Conservation (phyloP, 2,888 invertebrate genomes). For the Drosophila mercatorum region DNA sequence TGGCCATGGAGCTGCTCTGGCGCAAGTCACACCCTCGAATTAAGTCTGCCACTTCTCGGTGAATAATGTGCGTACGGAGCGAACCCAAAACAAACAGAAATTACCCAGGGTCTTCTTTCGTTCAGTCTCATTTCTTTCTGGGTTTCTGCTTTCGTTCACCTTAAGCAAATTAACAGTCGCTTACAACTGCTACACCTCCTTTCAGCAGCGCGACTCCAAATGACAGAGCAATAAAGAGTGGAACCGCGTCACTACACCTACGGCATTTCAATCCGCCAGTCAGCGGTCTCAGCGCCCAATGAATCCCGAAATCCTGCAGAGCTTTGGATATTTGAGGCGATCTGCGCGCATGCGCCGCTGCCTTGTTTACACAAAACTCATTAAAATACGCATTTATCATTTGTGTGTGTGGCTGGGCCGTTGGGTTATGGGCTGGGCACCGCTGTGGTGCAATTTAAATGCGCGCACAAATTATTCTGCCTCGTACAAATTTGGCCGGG, state of each 20-base stretch:
- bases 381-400: conserved; percentile 83
- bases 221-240: conserved; percentile 65
- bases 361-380: conserved; percentile 82
- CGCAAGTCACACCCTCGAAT: conserved; percentile 74
- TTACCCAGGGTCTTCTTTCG: conserved; percentile 19
- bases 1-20: conserved; percentile 14
- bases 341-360: conserved; percentile 49
- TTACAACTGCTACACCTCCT: conserved; percentile 72
- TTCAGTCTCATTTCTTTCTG: background rate
- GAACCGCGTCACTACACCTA: conserved; percentile 63
- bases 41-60: conserved; percentile 75
- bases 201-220: conserved; percentile 64
- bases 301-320: conserved; percentile 64
- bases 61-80: conserved; percentile 66
- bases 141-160: conserved; percentile 4
- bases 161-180: conserved; percentile 79
- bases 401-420: conserved; percentile 27
- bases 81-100: conserved; percentile 57
- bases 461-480: conserved; percentile 64
- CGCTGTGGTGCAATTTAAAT: conserved; percentile 70
- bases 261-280: conserved; percentile 65
- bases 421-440: conserved; percentile 36
- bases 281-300: conserved; percentile 26
- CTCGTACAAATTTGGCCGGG: conserved; percentile 46
- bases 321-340: conserved; percentile 48